Conservation (phyloP, 1,140 invertebrate genomes). For the Harlomillsia oculata region DNA sequence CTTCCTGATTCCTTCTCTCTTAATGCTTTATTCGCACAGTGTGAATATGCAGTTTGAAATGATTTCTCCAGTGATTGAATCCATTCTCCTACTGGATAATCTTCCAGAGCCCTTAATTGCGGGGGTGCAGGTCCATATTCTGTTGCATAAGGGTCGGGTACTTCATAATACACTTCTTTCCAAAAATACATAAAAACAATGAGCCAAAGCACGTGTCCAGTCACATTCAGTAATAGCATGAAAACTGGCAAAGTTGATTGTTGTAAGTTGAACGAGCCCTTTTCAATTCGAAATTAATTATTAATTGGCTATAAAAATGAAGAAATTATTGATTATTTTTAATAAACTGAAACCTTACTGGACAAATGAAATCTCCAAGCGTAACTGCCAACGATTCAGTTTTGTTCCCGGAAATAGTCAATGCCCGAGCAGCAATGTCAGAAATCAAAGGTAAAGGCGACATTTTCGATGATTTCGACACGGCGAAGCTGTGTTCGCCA, state of each 20-base stretch:
- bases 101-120: no score
- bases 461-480: no score
- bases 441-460: no score
- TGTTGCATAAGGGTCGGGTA: slow-evolving; percentile 23
- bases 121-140: slow-evolving; percentile 4
- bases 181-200: slow-evolving; percentile 21
- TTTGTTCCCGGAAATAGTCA: neutral
- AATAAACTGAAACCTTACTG: neutral
- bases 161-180: slow-evolving; percentile 23
- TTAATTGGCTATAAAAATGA: neutral
- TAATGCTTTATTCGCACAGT: no score
- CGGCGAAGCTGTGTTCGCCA: no score
- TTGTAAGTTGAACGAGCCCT: slow-evolving; percentile 9
- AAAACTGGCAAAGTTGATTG: slow-evolving; percentile 17
- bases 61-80: no score
- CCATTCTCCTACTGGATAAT: no score
- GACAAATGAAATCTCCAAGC: neutral
- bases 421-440: neutral
- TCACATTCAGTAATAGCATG: neutral
- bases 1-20: no score
- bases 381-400: neutral
- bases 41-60: no score
- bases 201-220: slow-evolving; percentile 9
- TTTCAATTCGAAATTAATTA: neutral
- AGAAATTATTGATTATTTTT: neutral